These are phyloP conservation scores for Rhyzopertha dominica DNA, from an alignment of 1,140 invertebrate genomes.

Conservation along the genomic window DNA sequence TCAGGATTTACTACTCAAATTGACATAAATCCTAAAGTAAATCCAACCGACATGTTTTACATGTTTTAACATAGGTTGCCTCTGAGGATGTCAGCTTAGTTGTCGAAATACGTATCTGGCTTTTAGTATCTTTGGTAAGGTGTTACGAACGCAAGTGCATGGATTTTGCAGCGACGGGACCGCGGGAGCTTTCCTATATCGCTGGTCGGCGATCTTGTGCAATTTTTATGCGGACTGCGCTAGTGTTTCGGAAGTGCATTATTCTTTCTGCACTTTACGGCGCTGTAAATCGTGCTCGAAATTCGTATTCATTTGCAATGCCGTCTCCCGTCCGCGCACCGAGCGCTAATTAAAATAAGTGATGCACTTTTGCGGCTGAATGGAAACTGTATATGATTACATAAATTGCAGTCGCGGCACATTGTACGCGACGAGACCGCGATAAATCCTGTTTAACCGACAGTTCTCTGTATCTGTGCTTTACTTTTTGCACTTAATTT, in stretches of 20 bases:
- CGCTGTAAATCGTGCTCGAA: constrained; percentile 10
- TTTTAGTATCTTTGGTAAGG: no score
- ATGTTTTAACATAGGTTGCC: no score
- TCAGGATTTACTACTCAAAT: no score
- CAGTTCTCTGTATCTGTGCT: constrained; percentile 22
- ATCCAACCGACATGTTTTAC: no score
- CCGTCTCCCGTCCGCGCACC: constrained; percentile 6
- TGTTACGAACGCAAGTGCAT: no score
- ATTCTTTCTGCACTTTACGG: constrained; percentile 7
- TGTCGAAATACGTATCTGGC: no score
- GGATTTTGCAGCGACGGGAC: no score
- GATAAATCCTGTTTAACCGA: constrained; percentile 23
- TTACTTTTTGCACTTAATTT: constrained; percentile 21
- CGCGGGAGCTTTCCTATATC: neutral
- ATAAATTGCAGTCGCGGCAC: constrained; percentile 22
- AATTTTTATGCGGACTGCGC: neutral
- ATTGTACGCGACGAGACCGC: constrained; percentile 16
- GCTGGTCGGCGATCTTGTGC: neutral
- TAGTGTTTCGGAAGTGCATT: constrained; percentile 12
- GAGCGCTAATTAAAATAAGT: constrained; percentile 23
- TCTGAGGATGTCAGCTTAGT: no score
- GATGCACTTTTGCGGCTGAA: constrained; percentile 18
- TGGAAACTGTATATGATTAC: constrained; percentile 23
- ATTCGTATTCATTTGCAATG: constrained; percentile 10
- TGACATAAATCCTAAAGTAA: no score